Percentiles rank a stretch among this genome's conserved stretches.
Evolutionary conservation across 2,113 vertebrate genomes (phyloP).

Genomic region (Calyptomena viridis): DNA sequence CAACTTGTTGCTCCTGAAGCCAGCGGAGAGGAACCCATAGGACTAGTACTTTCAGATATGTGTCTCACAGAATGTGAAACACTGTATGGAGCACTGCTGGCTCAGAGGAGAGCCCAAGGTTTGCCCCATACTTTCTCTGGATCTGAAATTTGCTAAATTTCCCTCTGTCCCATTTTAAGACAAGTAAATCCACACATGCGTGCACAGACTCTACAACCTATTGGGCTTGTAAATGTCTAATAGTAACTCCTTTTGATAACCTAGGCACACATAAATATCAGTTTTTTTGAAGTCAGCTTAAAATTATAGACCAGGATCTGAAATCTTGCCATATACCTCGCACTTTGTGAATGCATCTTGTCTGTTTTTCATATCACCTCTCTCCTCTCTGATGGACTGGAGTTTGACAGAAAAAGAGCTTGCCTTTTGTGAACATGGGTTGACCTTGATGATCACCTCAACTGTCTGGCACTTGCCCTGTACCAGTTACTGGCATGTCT

Average conservation of each 20-base stretch:
- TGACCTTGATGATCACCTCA: background rate
- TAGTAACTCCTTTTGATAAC: background rate
- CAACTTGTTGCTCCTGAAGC: fast-evolving
- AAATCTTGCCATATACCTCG: background rate
- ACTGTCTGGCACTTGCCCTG: background rate
- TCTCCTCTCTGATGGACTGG: background rate
- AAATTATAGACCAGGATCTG: background rate
- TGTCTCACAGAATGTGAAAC: background rate
- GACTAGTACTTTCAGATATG: background rate
- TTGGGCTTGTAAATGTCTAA: background rate
- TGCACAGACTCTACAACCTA: background rate
- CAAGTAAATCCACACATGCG: background rate
- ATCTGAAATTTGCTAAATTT: background rate
- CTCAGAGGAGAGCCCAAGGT: background rate
- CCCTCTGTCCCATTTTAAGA: background rate
- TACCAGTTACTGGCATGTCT: background rate
- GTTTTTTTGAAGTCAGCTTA: background rate
- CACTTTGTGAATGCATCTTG: background rate
- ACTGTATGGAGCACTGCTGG: background rate
- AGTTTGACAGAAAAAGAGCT: background rate
- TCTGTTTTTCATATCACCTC: background rate
- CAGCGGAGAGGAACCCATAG: fast-evolving
- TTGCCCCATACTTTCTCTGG: background rate
- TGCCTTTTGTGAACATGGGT: background rate
- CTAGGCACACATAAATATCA: background rate